A percentile compares a stretch with the other conserved stretches of the same genome.
These are phyloP conservation scores for Zaprionus ornatus DNA, from an alignment of 1,140 invertebrate genomes.

Conservation along the genomic window DNA sequence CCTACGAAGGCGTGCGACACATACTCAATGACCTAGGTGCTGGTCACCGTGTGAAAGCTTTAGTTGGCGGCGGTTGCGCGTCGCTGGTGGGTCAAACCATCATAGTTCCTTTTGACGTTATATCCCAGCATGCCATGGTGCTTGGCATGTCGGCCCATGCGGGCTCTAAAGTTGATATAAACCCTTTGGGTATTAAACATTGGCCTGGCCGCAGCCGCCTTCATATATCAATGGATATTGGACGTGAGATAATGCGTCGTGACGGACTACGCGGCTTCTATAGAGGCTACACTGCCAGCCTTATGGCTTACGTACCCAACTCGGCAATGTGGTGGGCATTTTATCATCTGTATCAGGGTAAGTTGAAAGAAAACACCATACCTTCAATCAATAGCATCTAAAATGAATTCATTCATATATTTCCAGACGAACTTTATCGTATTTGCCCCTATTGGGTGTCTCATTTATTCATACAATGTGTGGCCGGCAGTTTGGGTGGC, in stretches of 20 bases:
- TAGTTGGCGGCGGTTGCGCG: constrained; percentile 92
- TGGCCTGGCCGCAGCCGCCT: constrained; percentile 87
- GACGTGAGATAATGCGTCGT: constrained; percentile 89
- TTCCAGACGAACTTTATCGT: constrained; percentile 89
- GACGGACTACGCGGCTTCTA: constrained; percentile 96
- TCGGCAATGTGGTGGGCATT: constrained; percentile 98
- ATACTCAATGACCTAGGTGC: constrained; percentile 88
- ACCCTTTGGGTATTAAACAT: constrained; percentile 88
- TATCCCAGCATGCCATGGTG: constrained; percentile 98
- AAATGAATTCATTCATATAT: not conserved
- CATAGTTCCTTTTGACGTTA: constrained; percentile 97
- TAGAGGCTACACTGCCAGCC: constrained; percentile 95
- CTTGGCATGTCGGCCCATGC: constrained; percentile 89
- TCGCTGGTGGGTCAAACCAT: constrained; percentile 97
- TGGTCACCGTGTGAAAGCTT: constrained; percentile 80
- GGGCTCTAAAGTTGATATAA: constrained; percentile 85
- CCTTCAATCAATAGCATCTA: not conserved
- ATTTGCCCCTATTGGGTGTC: constrained; percentile 91
- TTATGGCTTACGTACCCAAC: constrained; percentile 97
- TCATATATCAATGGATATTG: constrained; percentile 87
- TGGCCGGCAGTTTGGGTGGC: constrained; percentile 94
- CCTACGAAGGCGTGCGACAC: constrained; percentile 96
- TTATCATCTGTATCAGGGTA: constrained; percentile 97
- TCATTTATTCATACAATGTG: constrained; percentile 93
- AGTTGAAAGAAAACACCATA: constrained; percentile 32